Evolutionary conservation across 2,113 vertebrate genomes (phyloP), one percentile per base, ranked within the genome.

Genomic region (Malurus melanocephalus): DNA sequence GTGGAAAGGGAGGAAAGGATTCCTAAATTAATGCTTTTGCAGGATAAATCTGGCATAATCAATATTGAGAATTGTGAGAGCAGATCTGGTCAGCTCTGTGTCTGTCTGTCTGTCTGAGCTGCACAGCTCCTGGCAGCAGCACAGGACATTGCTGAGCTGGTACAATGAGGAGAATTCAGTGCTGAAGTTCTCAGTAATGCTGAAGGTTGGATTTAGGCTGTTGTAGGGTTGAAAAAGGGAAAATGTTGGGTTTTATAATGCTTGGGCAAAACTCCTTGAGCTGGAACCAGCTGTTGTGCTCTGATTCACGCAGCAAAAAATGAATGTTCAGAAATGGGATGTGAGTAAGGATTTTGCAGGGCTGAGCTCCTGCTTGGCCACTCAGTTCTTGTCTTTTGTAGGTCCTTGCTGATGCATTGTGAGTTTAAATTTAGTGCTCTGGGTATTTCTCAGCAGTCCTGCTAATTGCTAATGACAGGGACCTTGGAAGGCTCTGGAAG

Each of bases 271-370:
- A 26, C 46, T 57, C 22, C 20, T 40, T 33, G 67, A 67, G 55
- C 3, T 80, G 80, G 89, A 73, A 66, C 11, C 57, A 77, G 80
- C 72, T 93, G 88, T 16, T 85, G 43, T 46, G 65, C 65, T 89
- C 49, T 67, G 76, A 56, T 45, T 83, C 40, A 26, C 0, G 0
- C 3, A 42, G 40, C 45, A 17, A 55, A 76, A 87, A 48, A 38
- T 5, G 16, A 16, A 26, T 74, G 28, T 64, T 89, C 52, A 56
- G 68, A 74, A 88, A 45, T 16, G 24, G 24, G 18, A 62, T 33
- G 30, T 0, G 2, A 76, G 33, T 55, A 30, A 73, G 10, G 28
- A 9, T 78, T 84, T 49, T 84, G 35, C 52, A 35, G 35, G 73
- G 49, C 49, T 85, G 74, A 71, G 35, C 60, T 67, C 10, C 40